These are phyloP conservation scores for Syrrhaptes paradoxus DNA, from an alignment of 2,113 vertebrate genomes.

Conservation along the genomic window DNA sequence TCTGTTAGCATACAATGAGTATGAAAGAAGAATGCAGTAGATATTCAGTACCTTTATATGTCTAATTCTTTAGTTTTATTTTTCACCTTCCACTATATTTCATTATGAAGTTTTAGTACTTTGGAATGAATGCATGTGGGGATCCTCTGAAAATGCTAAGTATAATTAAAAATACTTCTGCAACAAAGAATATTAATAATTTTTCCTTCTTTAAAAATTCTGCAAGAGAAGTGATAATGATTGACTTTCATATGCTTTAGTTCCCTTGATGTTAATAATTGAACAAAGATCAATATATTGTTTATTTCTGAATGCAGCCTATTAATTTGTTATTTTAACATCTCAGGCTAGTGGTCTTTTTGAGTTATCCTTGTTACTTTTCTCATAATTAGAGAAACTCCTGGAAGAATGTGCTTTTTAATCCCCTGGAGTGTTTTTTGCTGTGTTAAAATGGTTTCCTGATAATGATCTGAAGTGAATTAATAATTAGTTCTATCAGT, in stretches of 20 bases:
- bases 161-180: background rate
- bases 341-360: background rate
- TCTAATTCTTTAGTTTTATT: background rate
- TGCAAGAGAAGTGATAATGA: background rate
- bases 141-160: background rate
- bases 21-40: background rate
- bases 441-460: background rate
- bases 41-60: background rate
- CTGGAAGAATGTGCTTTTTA: background rate
- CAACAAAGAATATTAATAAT: background rate
- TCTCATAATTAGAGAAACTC: background rate
- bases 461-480: slow-evolving; percentile 1
- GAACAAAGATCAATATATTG: background rate
- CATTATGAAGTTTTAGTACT: background rate
- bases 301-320: background rate
- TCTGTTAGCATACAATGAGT: background rate
- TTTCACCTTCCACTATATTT: background rate
- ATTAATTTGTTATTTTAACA: background rate
- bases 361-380: background rate
- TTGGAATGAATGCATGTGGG: background rate
- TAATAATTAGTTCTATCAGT: background rate
- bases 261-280: background rate
- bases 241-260: background rate
- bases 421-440: background rate
- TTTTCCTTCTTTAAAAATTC: background rate